These are phyloP conservation scores for Argyresthia albistria DNA, from an alignment of 2,888 invertebrate genomes.

Conservation along the genomic window DNA sequence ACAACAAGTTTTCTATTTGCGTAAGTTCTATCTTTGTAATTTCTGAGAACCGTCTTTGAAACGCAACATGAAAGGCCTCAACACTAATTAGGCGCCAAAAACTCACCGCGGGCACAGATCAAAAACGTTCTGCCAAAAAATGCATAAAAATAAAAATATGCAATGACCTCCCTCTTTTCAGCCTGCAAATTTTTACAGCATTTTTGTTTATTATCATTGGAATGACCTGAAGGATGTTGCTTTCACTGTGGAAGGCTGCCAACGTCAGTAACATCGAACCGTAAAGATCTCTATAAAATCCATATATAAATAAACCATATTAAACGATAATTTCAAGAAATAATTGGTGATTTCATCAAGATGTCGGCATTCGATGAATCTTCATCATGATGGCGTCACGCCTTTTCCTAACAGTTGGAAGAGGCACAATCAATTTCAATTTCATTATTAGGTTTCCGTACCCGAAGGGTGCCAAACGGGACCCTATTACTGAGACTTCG, in stretches of 20 bases:
- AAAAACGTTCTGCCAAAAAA: background rate
- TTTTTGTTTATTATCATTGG: conserved; percentile 36
- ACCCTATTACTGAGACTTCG: too few species aligned
- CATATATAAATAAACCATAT: too few species aligned
- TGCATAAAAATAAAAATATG: conserved; percentile 4
- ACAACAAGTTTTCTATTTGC: background rate
- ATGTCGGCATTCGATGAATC: background rate
- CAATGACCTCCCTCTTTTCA: conserved; percentile 9
- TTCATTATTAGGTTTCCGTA: too few species aligned
- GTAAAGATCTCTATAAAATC: background rate
- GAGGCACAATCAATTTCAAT: too few species aligned
- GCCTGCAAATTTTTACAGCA: conserved; percentile 12
- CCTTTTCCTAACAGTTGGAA: background rate
- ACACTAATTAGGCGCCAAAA: conserved; percentile 2
- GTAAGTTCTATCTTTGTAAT: background rate
- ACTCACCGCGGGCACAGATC: conserved; percentile 5
- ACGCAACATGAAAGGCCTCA: background rate
- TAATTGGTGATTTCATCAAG: background rate
- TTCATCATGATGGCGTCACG: background rate
- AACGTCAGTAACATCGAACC: conserved; percentile 15
- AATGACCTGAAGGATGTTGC: conserved; percentile 49
- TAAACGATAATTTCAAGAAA: too few species aligned
- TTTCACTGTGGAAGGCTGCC: conserved; percentile 33
- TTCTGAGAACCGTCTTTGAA: background rate
- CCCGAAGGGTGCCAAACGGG: too few species aligned